phyloP scores from a whole-genome alignment of 2,113 vertebrate species.

The Megaceryle maxima region DNA sequence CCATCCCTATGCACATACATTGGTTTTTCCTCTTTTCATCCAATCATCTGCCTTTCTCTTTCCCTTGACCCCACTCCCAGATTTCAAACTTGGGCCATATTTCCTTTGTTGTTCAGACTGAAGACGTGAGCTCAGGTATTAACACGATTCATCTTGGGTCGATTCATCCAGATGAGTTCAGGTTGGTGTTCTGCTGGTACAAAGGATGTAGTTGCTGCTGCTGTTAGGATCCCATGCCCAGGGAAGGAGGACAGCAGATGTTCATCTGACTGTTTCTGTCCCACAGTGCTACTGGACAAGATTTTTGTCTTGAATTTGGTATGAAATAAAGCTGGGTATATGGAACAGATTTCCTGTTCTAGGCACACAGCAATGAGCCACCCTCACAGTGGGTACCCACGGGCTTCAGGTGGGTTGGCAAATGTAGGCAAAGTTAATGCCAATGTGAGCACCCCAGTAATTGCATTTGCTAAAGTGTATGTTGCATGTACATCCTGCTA shows the following conservation, averaged over 20 bases:
- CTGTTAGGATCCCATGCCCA: background rate
- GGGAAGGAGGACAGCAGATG: no score
- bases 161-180: background rate
- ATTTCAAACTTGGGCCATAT: background rate
- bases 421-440: background rate
- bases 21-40: background rate
- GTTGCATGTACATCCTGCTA: background rate
- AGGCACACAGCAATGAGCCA: background rate
- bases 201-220: background rate
- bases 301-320: no score
- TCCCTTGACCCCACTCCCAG: background rate
- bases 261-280: background rate
- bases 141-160: fast-evolving
- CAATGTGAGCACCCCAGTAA: background rate
- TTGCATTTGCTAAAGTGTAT: fast-evolving
- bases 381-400: fast-evolving
- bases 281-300: background rate
- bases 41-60: background rate
- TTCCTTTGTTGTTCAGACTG: background rate
- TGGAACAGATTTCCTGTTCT: background rate
- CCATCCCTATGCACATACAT: fast-evolving
- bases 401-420: background rate
- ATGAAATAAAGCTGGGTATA: background rate
- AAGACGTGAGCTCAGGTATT: background rate
- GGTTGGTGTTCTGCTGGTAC: background rate